phyloP scores from a whole-genome alignment of 2,113 vertebrate genomes.

The Sminthopsis crassicaudata region DNA sequence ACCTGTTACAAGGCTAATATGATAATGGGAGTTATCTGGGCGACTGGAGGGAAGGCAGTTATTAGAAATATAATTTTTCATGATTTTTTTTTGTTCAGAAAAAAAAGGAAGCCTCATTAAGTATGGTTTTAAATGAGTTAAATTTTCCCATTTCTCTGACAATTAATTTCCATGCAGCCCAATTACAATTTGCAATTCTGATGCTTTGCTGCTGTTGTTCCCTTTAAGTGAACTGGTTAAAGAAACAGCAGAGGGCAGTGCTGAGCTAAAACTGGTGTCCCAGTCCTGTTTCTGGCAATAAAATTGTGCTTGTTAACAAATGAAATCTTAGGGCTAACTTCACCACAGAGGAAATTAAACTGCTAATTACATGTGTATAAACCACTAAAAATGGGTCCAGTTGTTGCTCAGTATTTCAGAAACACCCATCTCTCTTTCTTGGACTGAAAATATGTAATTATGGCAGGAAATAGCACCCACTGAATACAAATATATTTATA shows the following conservation, averaged over 20 bases:
- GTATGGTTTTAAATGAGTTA: slow-evolving; percentile 26
- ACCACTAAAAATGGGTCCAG: slow-evolving; percentile 68
- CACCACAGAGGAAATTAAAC: slow-evolving; percentile 87
- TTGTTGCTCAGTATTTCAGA: slow-evolving; percentile 64
- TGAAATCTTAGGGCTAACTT: slow-evolving; percentile 85
- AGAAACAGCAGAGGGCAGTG: slow-evolving; percentile 86
- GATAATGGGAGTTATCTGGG: slow-evolving; percentile 61
- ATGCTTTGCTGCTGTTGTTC: neutral
- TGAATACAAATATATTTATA: slow-evolving; percentile 43
- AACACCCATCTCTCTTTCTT: slow-evolving; percentile 63
- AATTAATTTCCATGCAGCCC: slow-evolving; percentile 17
- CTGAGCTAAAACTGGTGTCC: slow-evolving; percentile 81
- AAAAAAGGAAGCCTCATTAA: slow-evolving; percentile 41
- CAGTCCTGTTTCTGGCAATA: slow-evolving; percentile 58
- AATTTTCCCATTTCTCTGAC: neutral
- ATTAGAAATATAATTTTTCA: slow-evolving; percentile 28
- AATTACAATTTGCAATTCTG: neutral
- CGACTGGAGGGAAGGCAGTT: neutral
- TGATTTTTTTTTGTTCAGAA: slow-evolving; percentile 47
- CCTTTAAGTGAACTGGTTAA: neutral
- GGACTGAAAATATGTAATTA: slow-evolving; percentile 73
- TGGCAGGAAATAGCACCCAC: slow-evolving; percentile 46
- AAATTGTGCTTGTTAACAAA: slow-evolving; percentile 81
- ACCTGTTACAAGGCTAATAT: slow-evolving; percentile 70
- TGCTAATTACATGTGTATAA: slow-evolving; percentile 86